Evolutionary conservation across 2,113 vertebrate genomes (phyloP).

Genomic region (Centropus bengalensis): DNA sequence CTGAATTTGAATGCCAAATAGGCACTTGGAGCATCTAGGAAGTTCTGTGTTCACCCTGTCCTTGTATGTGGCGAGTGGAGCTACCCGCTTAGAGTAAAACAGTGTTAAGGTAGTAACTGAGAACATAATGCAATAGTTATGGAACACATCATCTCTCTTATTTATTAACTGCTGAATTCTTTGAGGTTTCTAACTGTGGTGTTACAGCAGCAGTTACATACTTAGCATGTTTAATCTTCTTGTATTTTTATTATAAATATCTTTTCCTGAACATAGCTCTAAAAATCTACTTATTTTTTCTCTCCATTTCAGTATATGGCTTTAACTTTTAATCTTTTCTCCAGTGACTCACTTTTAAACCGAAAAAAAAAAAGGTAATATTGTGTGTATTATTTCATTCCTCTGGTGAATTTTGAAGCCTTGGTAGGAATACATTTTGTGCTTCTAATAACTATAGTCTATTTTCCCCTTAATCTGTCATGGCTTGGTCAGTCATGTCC

Average conservation of each 20-base stretch:
- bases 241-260: not conserved
- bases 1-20: not conserved
- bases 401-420: not conserved
- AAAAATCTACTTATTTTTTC: not conserved
- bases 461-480: not conserved
- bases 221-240: not conserved
- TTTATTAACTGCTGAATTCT: not conserved
- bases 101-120: too few relatives aligned
- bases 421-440: not conserved
- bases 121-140: not conserved
- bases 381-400: not conserved
- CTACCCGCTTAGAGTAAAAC: not conserved
- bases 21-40: not conserved
- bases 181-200: not conserved
- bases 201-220: not conserved
- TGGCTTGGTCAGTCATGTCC: not conserved
- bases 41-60: not conserved
- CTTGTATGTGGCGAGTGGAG: not conserved
- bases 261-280: not conserved
- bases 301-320: not conserved
- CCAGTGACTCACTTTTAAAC: not conserved
- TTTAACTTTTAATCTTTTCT: conserved; percentile 13
- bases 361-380: not conserved
- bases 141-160: not conserved
- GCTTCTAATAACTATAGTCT: not conserved